phyloP scores from a whole-genome alignment of 2,113 vertebrate genomes.

The Mellivora capensis region DNA sequence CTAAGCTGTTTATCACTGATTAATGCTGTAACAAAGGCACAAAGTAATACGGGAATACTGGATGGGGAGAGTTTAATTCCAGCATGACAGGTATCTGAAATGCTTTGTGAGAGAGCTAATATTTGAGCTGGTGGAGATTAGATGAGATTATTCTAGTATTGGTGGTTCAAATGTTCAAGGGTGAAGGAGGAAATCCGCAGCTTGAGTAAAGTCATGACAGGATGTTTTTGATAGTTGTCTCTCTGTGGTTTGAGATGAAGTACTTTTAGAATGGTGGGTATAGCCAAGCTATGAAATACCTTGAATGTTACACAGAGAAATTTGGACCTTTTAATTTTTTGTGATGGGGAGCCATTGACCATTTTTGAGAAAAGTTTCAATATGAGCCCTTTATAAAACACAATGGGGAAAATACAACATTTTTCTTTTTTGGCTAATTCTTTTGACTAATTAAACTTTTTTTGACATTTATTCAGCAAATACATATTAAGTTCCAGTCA shows the following conservation, averaged over 20 bases:
- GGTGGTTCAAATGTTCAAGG: neutral
- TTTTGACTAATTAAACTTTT: neutral
- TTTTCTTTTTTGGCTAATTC: neutral
- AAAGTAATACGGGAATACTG: neutral
- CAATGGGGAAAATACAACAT: neutral
- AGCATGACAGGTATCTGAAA: neutral
- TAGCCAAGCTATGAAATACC: neutral
- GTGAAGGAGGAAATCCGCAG: neutral
- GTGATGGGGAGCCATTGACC: neutral
- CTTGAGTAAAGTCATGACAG: neutral
- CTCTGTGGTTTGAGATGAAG: neutral
- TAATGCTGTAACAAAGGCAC: neutral
- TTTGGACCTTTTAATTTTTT: neutral
- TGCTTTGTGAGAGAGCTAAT: neutral
- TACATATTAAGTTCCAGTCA: neutral
- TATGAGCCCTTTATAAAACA: neutral
- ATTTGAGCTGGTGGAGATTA: neutral
- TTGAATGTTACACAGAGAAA: neutral
- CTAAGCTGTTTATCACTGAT: neutral
- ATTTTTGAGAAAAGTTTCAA: neutral
- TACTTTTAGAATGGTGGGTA: neutral
- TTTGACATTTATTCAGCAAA: neutral
- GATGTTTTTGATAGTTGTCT: neutral
- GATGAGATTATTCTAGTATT: neutral
- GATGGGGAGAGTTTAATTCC: neutral